A percentile compares a stretch with the other conserved stretches of the same genome.
Evolutionary conservation across 2,888 invertebrate species (phyloP).

Genomic region (Noctua janthina): DNA sequence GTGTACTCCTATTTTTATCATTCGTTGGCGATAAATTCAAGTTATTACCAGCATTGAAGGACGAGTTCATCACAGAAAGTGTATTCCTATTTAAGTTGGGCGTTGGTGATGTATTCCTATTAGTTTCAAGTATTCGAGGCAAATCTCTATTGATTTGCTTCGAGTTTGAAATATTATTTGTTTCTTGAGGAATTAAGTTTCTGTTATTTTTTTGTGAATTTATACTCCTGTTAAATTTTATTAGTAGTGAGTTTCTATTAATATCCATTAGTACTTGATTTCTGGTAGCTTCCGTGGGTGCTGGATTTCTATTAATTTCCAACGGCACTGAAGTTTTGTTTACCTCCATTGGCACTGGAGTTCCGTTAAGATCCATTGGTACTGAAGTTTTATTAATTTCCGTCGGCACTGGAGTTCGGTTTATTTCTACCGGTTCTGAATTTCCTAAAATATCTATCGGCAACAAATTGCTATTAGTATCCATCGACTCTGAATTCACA

Average conservation of each 20-base stretch:
- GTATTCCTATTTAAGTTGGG: not conserved
- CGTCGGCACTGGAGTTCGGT: not conserved
- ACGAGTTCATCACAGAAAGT: not conserved
- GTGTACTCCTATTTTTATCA: not conserved
- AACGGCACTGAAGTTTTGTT: not conserved
- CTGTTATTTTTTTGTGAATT: not conserved
- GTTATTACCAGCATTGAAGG: not conserved
- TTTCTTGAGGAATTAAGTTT: slow-evolving; percentile 4
- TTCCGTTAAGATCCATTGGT: not conserved
- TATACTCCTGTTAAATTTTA: not conserved
- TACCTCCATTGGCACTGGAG: not conserved
- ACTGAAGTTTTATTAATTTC: not conserved
- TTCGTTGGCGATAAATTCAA: not conserved
- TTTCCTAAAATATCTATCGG: not conserved
- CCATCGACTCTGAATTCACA: not conserved
- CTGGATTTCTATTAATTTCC: not conserved
- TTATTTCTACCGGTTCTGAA: not conserved
- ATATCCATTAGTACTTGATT: not conserved
- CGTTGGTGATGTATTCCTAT: not conserved
- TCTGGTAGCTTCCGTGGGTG: not conserved
- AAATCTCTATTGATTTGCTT: slow-evolving; percentile 6
- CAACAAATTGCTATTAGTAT: not conserved
- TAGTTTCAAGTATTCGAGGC: not conserved
- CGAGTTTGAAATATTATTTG: not conserved
- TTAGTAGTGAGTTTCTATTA: not conserved